phyloP scores from a whole-genome alignment of 2,113 vertebrate species.

The Fregetta grallaria region DNA sequence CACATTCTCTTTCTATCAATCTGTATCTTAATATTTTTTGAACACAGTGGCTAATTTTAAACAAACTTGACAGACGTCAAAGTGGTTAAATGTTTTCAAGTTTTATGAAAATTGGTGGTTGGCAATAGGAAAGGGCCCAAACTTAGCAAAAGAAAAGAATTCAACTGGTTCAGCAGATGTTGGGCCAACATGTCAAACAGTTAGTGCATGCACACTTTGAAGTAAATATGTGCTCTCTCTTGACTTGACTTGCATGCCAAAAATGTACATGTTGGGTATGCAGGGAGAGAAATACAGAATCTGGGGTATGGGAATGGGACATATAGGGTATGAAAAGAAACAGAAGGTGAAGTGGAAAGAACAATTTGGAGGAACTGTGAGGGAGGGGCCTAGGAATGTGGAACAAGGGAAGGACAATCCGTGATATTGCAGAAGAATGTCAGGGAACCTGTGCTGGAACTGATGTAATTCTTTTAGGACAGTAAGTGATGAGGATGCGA shows the following conservation, averaged over 20 bases:
- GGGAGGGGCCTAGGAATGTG: background rate
- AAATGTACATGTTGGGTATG: background rate
- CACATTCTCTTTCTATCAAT: background rate
- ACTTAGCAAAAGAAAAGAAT: background rate
- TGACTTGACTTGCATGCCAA: background rate
- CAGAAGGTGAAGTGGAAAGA: background rate
- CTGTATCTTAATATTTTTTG: background rate
- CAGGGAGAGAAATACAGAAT: background rate
- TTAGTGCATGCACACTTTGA: background rate
- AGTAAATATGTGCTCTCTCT: background rate
- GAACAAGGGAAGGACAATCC: background rate
- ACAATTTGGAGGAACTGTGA: background rate
- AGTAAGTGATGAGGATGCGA: background rate
- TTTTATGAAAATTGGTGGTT: background rate
- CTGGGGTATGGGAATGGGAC: background rate
- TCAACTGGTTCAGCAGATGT: background rate
- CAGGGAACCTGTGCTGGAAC: background rate
- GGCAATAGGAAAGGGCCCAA: background rate
- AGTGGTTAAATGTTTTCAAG: background rate
- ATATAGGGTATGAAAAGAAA: background rate
- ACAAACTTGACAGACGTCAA: background rate
- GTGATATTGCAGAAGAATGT: background rate
- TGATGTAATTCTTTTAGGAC: background rate
- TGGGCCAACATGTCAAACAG: background rate
- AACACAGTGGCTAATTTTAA: background rate